phyloP scores from a whole-genome alignment of 2,113 vertebrate species.

The Rhegmatorhina hoffmannsi region DNA sequence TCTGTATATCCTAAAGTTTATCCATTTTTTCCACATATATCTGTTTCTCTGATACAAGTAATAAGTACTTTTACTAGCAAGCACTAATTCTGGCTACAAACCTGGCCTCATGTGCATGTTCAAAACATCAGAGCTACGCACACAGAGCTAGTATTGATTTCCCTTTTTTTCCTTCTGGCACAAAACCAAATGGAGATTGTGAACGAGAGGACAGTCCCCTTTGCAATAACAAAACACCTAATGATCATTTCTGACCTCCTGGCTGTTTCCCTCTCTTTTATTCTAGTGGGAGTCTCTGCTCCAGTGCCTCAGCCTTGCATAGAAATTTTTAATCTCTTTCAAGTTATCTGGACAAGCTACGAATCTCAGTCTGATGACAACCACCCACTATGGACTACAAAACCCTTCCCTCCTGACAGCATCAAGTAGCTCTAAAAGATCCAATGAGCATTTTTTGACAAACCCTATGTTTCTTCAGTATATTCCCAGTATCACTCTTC shows the following conservation, averaged over 20 bases:
- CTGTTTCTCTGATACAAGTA: neutral
- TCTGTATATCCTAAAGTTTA: neutral
- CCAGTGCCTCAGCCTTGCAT: neutral
- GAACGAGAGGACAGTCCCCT: accelerated
- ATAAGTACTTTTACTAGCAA: neutral
- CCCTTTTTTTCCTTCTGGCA: neutral
- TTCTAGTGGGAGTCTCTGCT: neutral
- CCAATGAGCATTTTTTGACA: neutral
- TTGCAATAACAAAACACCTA: neutral
- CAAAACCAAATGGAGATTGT: neutral
- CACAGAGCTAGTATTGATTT: neutral
- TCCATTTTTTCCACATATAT: neutral
- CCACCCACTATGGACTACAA: neutral
- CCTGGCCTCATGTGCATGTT: neutral
- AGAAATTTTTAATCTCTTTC: neutral
- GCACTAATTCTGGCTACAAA: neutral
- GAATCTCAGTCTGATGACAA: neutral
- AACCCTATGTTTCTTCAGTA: neutral
- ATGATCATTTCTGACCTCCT: neutral
- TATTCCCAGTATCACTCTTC: neutral
- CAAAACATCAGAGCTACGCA: neutral
- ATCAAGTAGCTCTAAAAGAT: neutral
- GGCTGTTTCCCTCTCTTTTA: neutral
- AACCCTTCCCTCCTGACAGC: neutral
- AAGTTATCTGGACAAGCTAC: neutral